phyloP scores from a whole-genome alignment of 2,888 invertebrate species.

The Apodemia zela region DNA sequence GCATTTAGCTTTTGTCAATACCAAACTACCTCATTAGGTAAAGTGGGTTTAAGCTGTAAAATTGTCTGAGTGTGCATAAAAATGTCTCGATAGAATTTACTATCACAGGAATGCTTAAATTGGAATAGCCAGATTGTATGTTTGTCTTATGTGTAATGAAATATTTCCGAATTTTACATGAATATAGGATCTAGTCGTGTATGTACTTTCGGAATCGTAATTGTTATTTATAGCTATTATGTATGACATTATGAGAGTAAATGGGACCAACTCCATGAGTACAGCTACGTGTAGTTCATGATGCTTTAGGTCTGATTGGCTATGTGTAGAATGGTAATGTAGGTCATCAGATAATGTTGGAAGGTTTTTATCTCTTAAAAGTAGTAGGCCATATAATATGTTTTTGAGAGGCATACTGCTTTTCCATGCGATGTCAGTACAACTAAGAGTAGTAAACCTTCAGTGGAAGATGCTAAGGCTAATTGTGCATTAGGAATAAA shows the following conservation, averaged over 20 bases:
- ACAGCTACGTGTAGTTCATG: slow-evolving; percentile 42
- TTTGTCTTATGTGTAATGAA: slow-evolving; percentile 74
- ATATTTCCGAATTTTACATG: slow-evolving; percentile 80
- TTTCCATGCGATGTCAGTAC: slow-evolving; percentile 62
- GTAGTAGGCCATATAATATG: slow-evolving; percentile 75
- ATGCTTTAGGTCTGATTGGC: slow-evolving; percentile 40
- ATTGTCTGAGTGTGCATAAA: slow-evolving; percentile 45
- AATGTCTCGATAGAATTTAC: no score
- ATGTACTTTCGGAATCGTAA: slow-evolving; percentile 79
- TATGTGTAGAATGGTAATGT: slow-evolving; percentile 39
- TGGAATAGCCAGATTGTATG: slow-evolving; percentile 72
- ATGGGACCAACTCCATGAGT: slow-evolving; percentile 75
- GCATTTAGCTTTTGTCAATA: slow-evolving; percentile 70
- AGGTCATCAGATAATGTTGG: slow-evolving; percentile 47
- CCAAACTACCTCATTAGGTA: slow-evolving; percentile 77
- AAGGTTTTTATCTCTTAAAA: slow-evolving; percentile 60
- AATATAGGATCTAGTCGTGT: slow-evolving; percentile 79
- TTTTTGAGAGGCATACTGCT: slow-evolving; percentile 72
- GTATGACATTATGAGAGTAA: slow-evolving; percentile 64
- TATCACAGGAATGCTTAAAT: slow-evolving; percentile 17
- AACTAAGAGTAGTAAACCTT: slow-evolving; percentile 60
- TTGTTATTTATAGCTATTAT: slow-evolving; percentile 72
- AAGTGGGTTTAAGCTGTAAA: slow-evolving; percentile 70
- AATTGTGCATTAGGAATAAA: slow-evolving; percentile 20
- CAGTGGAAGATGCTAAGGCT: slow-evolving; percentile 26